phyloP scores from a whole-genome alignment of 2,113 vertebrate species.

The Pholis gunnellus region DNA sequence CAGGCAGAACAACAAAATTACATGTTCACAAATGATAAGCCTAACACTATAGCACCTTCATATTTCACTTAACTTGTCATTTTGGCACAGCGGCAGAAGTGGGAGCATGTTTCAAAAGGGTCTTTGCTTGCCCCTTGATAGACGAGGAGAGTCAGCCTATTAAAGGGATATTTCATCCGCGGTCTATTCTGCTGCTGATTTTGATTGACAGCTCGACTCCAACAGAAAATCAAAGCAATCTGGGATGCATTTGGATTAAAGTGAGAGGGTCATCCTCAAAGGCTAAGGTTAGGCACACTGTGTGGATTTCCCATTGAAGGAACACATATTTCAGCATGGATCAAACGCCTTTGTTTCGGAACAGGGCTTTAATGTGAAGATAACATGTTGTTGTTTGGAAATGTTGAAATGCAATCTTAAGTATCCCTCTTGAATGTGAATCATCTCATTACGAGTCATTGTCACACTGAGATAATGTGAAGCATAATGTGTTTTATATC shows the following conservation, averaged over 20 bases:
- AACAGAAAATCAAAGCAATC: slow-evolving; percentile 58
- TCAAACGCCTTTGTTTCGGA: slow-evolving; percentile 66
- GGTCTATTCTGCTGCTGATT: slow-evolving; percentile 13
- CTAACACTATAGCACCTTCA: slow-evolving; percentile 15
- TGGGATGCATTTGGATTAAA: slow-evolving; percentile 57
- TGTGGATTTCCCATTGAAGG: slow-evolving; percentile 22
- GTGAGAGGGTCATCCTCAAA: slow-evolving; percentile 53
- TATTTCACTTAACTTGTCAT: slow-evolving; percentile 46
- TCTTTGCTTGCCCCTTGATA: slow-evolving; percentile 18
- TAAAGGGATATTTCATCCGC: slow-evolving; percentile 60
- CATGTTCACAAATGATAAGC: slow-evolving; percentile 31
- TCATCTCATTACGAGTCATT: slow-evolving; percentile 81
- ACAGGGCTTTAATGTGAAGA: slow-evolving; percentile 70
- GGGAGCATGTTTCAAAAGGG: neutral
- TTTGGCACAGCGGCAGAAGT: slow-evolving; percentile 13
- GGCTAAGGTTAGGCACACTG: slow-evolving; percentile 54
- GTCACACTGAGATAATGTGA: slow-evolving; percentile 80
- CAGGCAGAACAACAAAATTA: slow-evolving; percentile 43
- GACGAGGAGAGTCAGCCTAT: slow-evolving; percentile 48
- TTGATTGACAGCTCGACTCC: slow-evolving; percentile 66
- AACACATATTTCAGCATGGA: slow-evolving; percentile 26
- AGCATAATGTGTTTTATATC: slow-evolving; percentile 82
- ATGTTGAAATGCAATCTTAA: slow-evolving; percentile 77
- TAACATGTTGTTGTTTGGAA: slow-evolving; percentile 79
- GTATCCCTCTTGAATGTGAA: slow-evolving; percentile 79